Evolutionary conservation across 2,797 vertebrate genomes (phyloP).

Genomic region (Fistularia commersonii): DNA sequence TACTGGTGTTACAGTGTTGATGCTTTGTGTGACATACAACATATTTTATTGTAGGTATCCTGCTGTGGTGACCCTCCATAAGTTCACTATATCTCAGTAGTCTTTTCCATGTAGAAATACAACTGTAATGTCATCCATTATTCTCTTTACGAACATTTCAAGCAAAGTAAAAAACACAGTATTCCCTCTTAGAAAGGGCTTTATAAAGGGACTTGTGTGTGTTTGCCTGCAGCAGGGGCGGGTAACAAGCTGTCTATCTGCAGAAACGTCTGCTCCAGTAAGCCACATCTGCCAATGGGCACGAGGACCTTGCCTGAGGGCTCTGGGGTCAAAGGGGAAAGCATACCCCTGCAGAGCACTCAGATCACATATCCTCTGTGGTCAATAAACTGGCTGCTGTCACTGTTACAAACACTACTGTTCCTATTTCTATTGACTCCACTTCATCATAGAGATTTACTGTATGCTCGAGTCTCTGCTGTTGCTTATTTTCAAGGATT

Average conservation of each 20-base stretch:
- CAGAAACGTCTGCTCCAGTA: slow-evolving; percentile 66
- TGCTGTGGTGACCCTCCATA: too few species aligned
- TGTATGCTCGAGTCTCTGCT: slow-evolving; percentile 15
- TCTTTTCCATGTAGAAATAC: too few species aligned
- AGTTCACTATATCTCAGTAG: too few species aligned
- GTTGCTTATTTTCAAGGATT: slow-evolving; percentile 4
- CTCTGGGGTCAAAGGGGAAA: slow-evolving; percentile 64
- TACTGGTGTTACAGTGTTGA: background rate
- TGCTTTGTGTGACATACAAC: background rate
- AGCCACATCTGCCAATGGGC: slow-evolving; percentile 70
- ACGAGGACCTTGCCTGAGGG: slow-evolving; percentile 62
- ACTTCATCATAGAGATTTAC: slow-evolving; percentile 34
- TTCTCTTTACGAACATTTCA: background rate
- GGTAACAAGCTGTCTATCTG: slow-evolving; percentile 68
- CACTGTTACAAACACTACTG: slow-evolving; percentile 56
- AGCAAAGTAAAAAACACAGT: background rate
- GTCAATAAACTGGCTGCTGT: slow-evolving; percentile 70
- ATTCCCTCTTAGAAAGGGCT: background rate
- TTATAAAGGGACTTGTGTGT: background rate
- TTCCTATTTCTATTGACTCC: slow-evolving; percentile 39
- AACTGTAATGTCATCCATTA: too few species aligned
- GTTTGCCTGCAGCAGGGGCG: slow-evolving; percentile 11
- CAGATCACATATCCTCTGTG: slow-evolving; percentile 69
- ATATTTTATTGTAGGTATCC: too few species aligned
- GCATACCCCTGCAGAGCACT: slow-evolving; percentile 52